Percentiles rank a stretch among this genome's conserved stretches.
Conservation (phyloP, 2,797 vertebrate genomes). For the Sylvia borin region DNA sequence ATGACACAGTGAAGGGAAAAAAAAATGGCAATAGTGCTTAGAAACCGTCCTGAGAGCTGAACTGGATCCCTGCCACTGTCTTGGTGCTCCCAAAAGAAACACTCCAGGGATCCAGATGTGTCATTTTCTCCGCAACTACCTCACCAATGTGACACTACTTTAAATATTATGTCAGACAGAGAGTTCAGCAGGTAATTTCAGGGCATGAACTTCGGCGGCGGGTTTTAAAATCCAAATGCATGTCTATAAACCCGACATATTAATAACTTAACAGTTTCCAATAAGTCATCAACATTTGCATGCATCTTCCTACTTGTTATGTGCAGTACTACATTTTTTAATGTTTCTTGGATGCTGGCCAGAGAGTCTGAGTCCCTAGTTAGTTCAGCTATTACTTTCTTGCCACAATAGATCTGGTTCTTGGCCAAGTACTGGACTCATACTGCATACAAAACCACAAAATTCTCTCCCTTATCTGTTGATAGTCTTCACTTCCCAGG, state of each 20-base stretch:
- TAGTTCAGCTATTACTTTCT: slow-evolving; percentile 83
- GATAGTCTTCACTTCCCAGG: slow-evolving; percentile 46
- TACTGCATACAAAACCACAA: slow-evolving; percentile 72
- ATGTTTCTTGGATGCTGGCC: slow-evolving; percentile 81
- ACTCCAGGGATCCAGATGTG: background rate
- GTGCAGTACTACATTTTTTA: slow-evolving; percentile 78
- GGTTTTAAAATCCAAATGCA: slow-evolving; percentile 58
- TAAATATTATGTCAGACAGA: slow-evolving; percentile 13
- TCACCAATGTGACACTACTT: background rate
- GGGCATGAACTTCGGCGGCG: slow-evolving; percentile 12
- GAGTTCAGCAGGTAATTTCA: slow-evolving; percentile 28
- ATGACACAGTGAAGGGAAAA: background rate
- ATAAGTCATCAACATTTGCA: slow-evolving; percentile 81
- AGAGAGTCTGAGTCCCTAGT: slow-evolving; percentile 79
- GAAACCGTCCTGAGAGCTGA: background rate
- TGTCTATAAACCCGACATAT: slow-evolving; percentile 73
- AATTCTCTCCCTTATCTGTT: slow-evolving; percentile 66
- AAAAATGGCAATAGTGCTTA: background rate
- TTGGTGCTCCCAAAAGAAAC: background rate
- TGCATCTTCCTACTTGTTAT: slow-evolving; percentile 78
- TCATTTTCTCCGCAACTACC: background rate
- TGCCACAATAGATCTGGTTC: slow-evolving; percentile 79
- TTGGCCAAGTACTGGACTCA: slow-evolving; percentile 77
- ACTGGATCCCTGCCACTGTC: background rate
- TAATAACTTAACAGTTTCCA: slow-evolving; percentile 81